phyloP scores from a whole-genome alignment of 2,888 invertebrate species.

The Drosophila rubida region DNA sequence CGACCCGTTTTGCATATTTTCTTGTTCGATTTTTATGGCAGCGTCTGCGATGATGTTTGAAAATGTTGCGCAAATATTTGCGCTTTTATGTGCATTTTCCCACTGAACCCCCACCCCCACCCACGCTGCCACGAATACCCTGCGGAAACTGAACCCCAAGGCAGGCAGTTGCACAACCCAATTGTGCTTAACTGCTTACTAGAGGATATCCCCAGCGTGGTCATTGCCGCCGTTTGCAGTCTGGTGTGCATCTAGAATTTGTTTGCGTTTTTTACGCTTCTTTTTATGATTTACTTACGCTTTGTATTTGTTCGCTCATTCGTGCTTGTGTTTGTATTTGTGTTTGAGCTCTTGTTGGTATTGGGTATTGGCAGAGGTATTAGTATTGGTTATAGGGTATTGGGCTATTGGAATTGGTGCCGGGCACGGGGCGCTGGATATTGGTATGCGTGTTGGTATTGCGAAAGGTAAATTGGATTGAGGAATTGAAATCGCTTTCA shows the following conservation, averaged over 20 bases:
- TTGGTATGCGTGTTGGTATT: slow-evolving; percentile 33
- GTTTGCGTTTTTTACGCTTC: slow-evolving; percentile 21
- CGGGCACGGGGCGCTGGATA: slow-evolving; percentile 29
- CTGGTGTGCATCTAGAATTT: slow-evolving; percentile 64
- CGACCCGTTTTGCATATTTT: slow-evolving; percentile 74
- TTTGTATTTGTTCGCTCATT: slow-evolving; percentile 63
- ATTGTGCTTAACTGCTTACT: neutral
- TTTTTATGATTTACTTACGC: slow-evolving; percentile 67
- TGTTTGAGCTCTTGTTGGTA: slow-evolving; percentile 22
- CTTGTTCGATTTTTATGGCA: slow-evolving; percentile 75
- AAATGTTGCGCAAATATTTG: slow-evolving; percentile 79
- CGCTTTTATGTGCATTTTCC: slow-evolving; percentile 75
- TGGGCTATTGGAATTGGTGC: slow-evolving; percentile 24
- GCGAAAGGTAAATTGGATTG: slow-evolving; percentile 78
- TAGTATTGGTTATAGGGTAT: neutral
- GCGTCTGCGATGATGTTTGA: slow-evolving; percentile 63
- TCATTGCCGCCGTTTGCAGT: neutral
- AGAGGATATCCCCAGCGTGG: slow-evolving; percentile 15
- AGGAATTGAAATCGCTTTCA: slow-evolving; percentile 78
- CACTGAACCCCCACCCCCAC: slow-evolving; percentile 14
- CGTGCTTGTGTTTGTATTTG: slow-evolving; percentile 36
- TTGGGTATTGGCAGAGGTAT: slow-evolving; percentile 7
- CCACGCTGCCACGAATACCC: neutral
- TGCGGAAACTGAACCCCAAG: neutral
- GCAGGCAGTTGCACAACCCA: neutral